Conservation (phyloP, 2,113 vertebrate genomes). For the Phylloscopus trochiloides region DNA sequence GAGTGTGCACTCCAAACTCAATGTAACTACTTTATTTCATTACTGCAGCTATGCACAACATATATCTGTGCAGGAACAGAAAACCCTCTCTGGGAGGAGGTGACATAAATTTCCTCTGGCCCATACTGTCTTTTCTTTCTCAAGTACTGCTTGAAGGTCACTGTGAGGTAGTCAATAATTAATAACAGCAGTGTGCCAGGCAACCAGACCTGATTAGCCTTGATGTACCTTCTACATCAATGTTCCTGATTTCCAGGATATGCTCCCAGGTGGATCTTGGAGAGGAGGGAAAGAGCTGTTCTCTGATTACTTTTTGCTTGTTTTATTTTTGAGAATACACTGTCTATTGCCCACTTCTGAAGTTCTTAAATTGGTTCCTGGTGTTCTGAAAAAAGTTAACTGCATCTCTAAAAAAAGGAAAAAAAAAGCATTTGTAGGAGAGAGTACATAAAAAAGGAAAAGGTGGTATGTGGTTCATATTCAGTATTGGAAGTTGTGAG, state of each 20-base stretch:
- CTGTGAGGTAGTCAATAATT: background rate
- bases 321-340: background rate
- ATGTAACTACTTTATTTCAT: background rate
- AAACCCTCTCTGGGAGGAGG: background rate
- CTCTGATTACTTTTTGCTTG: background rate
- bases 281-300: background rate
- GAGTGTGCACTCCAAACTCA: background rate
- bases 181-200: background rate
- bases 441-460: background rate
- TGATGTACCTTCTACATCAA: background rate
- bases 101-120: background rate
- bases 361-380: background rate
- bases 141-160: background rate
- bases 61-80: background rate
- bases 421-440: background rate
- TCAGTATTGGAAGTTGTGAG: fast-evolving
- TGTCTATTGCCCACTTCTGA: fast-evolving
- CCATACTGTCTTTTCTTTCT: background rate
- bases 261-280: background rate
- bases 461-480: background rate
- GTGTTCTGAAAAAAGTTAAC: background rate
- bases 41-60: background rate
- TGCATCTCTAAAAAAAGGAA: too few species aligned
- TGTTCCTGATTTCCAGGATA: background rate
- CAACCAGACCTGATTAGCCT: background rate